phyloP scores from a whole-genome alignment of 2,888 invertebrate species.

The Ochropacha duplaris region DNA sequence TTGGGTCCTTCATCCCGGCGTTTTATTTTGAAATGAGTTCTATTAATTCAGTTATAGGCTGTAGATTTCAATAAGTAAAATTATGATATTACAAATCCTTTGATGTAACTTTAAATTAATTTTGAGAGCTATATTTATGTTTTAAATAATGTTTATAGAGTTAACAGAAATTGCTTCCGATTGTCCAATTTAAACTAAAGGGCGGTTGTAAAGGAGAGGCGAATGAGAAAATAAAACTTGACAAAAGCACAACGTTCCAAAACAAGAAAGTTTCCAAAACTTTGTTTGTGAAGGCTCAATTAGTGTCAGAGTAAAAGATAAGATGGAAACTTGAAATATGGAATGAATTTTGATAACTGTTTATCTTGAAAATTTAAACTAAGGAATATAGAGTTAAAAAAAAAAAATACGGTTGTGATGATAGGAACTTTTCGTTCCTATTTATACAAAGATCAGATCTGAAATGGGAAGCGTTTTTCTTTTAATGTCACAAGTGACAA shows the following conservation, averaged over 20 bases:
- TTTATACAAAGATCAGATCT: too few relatives aligned
- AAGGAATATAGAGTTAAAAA: not conserved
- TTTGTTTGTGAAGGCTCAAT: not conserved
- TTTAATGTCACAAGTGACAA: too few relatives aligned
- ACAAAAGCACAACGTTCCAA: not conserved
- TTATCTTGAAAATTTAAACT: not conserved
- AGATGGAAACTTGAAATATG: not conserved
- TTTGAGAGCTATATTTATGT: not conserved
- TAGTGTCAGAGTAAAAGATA: not conserved
- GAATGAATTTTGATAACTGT: not conserved
- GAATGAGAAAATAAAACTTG: not conserved
- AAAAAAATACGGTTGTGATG: too few relatives aligned
- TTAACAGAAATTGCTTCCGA: not conserved
- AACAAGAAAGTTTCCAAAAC: not conserved
- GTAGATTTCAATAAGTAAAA: not conserved
- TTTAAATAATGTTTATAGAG: not conserved
- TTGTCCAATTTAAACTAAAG: not conserved
- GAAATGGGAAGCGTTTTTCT: too few relatives aligned
- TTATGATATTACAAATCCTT: not conserved
- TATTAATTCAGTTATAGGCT: not conserved
- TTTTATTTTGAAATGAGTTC: too few relatives aligned
- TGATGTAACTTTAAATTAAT: not conserved
- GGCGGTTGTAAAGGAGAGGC: not conserved
- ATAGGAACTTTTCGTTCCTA: too few relatives aligned
- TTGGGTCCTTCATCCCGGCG: too few relatives aligned